phyloP scores from a whole-genome alignment of 2,113 vertebrate genomes.

The Parus major region DNA sequence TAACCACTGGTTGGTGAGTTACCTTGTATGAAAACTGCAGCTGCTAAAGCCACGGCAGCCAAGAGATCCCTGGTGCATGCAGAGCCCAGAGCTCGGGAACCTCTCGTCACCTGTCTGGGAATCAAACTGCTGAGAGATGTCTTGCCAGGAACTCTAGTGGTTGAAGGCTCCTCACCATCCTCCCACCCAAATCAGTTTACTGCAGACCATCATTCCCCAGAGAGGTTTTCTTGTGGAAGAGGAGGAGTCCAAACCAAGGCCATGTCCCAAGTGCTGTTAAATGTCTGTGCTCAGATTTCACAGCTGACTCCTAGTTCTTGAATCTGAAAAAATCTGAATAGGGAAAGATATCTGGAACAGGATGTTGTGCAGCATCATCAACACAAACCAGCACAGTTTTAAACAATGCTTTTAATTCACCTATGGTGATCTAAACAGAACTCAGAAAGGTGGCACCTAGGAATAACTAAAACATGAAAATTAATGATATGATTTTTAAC shows the following conservation, averaged over 20 bases:
- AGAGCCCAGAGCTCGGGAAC: not conserved
- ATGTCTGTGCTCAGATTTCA: not conserved
- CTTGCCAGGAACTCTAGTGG: not conserved
- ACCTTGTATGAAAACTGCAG: not conserved
- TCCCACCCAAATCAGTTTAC: not conserved
- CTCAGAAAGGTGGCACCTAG: not conserved
- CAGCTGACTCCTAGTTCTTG: not conserved
- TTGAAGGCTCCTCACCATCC: not conserved
- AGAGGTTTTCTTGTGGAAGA: accelerated
- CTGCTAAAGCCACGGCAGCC: not conserved
- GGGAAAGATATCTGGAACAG: not conserved
- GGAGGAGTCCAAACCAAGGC: not conserved
- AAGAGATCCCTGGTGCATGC: not conserved
- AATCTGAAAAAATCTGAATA: not conserved
- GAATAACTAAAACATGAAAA: not conserved
- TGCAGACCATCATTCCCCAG: not conserved
- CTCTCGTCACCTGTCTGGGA: not conserved
- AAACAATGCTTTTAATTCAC: not conserved
- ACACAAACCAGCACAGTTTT: not conserved
- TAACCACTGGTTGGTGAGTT: not conserved
- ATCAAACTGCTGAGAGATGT: not conserved
- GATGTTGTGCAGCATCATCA: accelerated
- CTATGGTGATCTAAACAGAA: not conserved
- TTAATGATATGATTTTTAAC: not conserved
- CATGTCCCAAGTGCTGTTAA: accelerated